Percentiles rank a stretch among this genome's conserved stretches.
Conservation (phyloP, 2,888 invertebrate species). For the Eupithecia pulchellata region DNA sequence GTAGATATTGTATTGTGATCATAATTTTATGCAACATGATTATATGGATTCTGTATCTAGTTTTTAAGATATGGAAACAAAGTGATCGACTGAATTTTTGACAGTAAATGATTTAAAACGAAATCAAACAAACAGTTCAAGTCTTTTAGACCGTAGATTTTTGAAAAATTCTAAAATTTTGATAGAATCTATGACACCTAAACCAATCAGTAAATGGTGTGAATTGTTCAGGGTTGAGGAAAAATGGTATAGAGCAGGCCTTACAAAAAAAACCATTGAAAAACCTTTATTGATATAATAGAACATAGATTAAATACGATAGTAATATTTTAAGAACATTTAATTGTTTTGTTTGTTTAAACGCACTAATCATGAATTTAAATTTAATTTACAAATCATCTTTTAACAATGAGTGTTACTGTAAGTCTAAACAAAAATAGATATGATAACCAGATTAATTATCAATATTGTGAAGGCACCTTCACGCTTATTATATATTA, state of each 20-base stretch:
- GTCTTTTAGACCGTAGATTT: neutral
- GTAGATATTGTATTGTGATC: neutral
- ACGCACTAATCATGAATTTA: too few species aligned
- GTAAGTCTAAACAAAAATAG: too few species aligned
- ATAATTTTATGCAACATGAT: neutral
- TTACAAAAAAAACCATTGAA: neutral
- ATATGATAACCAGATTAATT: neutral
- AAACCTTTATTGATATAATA: too few species aligned
- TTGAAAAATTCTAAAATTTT: neutral
- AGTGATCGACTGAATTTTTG: too few species aligned
- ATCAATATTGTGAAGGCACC: neutral
- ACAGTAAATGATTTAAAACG: too few species aligned
- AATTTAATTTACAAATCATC: too few species aligned
- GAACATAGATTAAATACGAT: too few species aligned
- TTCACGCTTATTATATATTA: neutral
- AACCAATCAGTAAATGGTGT: neutral
- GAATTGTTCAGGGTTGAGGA: neutral
- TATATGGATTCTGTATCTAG: neutral
- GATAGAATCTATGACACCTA: neutral
- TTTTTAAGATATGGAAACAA: neutral
- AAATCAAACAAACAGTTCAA: neutral
- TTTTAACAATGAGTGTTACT: too few species aligned
- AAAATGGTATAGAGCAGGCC: neutral
- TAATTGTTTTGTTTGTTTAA: too few species aligned
- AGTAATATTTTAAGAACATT: too few species aligned